These are phyloP conservation scores for Synanthedon vespiformis DNA, from an alignment of 2,888 invertebrate genomes.

Conservation along the genomic window DNA sequence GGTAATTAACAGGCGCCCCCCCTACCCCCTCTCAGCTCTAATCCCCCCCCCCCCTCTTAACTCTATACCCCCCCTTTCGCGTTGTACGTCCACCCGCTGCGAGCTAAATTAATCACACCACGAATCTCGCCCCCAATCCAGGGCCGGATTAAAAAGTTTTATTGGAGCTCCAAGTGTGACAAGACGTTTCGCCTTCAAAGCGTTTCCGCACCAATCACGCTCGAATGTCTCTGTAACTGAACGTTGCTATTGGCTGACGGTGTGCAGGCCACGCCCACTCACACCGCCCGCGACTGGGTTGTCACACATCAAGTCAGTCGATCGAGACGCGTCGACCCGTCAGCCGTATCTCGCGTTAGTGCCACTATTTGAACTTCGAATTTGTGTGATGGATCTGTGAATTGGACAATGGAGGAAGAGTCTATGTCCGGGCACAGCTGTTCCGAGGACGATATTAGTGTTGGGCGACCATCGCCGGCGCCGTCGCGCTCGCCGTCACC, in stretches of 20 bases:
- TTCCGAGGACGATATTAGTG: slow-evolving; percentile 82
- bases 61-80: slow-evolving; percentile 9
- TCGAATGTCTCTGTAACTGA: slow-evolving; percentile 19
- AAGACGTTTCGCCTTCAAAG: slow-evolving; percentile 39
- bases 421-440: slow-evolving; percentile 64
- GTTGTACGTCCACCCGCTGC: slow-evolving; percentile 22
- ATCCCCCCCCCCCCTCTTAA: no score
- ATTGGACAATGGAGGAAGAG: slow-evolving; percentile 59
- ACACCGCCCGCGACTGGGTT: slow-evolving; percentile 51
- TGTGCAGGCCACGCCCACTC: slow-evolving; percentile 33
- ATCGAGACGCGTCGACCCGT: slow-evolving; percentile 66
- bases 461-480: slow-evolving; percentile 76
- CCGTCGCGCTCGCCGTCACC: slow-evolving; percentile 61
- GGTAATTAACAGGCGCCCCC: slow-evolving; percentile 45
- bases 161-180: slow-evolving; percentile 61
- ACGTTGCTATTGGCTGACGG: slow-evolving; percentile 31
- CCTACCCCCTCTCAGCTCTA: slow-evolving; percentile 11
- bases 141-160: slow-evolving; percentile 67
- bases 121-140: slow-evolving; percentile 65
- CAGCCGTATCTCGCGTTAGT: slow-evolving; percentile 55
- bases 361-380: slow-evolving; percentile 35
- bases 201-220: slow-evolving; percentile 34
- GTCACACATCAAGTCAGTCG: slow-evolving; percentile 64
- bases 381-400: slow-evolving; percentile 65
- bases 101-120: slow-evolving; percentile 68